Evolutionary conservation across 2,888 invertebrate genomes (phyloP), one percentile per base, ranked within the genome.

Genomic region (Augiades crinisus): DNA sequence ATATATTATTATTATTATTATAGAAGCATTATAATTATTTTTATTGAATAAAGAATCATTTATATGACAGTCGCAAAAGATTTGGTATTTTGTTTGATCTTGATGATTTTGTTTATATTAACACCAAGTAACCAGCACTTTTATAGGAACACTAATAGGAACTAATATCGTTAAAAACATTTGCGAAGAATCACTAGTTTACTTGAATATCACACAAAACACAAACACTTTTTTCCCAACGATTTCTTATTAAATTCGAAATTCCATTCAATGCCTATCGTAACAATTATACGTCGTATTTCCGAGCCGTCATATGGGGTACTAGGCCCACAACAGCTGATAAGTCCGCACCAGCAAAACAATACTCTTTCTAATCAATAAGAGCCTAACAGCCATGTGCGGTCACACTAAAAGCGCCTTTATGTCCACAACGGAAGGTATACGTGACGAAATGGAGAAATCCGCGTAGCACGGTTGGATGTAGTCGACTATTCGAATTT

Each of bases 261-360:
- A 10, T 21, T 34, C 19, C 14, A 45, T 5, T 21, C 16, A 27
- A 31, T 24, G 7, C 14, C 8, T 13, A 24, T 27, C 19, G 34
- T 27, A 43, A 17, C 43, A 47, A 59, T 61, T 62, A 67, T 72
- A 81, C 85, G 85, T 80, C 77, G 68, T 68, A 62, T 62, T 71
- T 57, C 64, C 56, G 55, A 70, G 71, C 66, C 72, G 71, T 65
- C 72, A 68, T 72, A 67, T 67, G 70, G 63, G 72, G 67, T 68
- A 86, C 87, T 85, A 85, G 78, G 64, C 69, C 66, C 61, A 69
- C 71, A 82, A 82, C 86, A 87, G 86, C 87, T 88, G 87, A 82
- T 81, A 77, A 79, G 81, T 81, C 83, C 83, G 78, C 81, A 72
- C 75, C 67, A 80, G 75, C 84, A 83, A 83, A 85, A 86, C 82